Evolutionary conservation across 2,113 vertebrate species (phyloP).

Genomic region (Dascyllus trimaculatus): DNA sequence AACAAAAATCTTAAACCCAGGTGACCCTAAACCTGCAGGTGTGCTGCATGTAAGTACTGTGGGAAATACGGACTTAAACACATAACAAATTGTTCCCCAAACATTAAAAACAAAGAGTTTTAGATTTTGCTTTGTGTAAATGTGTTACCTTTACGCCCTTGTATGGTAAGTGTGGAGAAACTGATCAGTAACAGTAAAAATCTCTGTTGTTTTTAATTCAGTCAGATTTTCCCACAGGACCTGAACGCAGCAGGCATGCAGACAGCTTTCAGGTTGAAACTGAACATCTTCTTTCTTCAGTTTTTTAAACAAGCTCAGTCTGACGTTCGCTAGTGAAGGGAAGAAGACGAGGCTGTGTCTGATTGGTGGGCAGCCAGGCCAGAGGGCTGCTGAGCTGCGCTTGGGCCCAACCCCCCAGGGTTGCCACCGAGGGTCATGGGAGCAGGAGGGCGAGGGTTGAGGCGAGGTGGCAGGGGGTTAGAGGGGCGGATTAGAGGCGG

Average conservation of each 20-base stretch:
- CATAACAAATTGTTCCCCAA: background rate
- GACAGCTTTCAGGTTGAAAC: background rate
- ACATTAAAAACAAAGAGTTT: background rate
- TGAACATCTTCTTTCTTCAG: background rate
- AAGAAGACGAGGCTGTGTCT: slow-evolving; percentile 88
- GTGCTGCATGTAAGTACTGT: background rate
- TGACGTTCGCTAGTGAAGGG: slow-evolving; percentile 64
- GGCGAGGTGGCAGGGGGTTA: slow-evolving; percentile 93
- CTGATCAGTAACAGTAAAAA: too few species aligned
- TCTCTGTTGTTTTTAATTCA: background rate
- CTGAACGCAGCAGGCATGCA: slow-evolving; percentile 27
- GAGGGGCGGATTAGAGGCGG: slow-evolving; percentile 97
- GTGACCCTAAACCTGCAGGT: slow-evolving; percentile 9
- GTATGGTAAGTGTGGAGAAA: background rate
- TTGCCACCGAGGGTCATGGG: slow-evolving; percentile 66
- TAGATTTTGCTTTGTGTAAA: slow-evolving; percentile 1
- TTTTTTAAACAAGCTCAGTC: background rate
- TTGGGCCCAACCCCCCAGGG: slow-evolving; percentile 26
- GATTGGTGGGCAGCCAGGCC: slow-evolving; percentile 90
- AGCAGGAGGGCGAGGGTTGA: slow-evolving; percentile 92
- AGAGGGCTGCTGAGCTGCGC: slow-evolving; percentile 85
- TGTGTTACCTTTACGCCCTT: background rate
- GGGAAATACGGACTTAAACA: background rate
- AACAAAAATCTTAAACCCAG: slow-evolving; percentile 4
- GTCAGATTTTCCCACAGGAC: slow-evolving; percentile 38